Evolutionary conservation across 2,888 invertebrate genomes (phyloP).

Genomic region (Tryphoninae sp.): DNA sequence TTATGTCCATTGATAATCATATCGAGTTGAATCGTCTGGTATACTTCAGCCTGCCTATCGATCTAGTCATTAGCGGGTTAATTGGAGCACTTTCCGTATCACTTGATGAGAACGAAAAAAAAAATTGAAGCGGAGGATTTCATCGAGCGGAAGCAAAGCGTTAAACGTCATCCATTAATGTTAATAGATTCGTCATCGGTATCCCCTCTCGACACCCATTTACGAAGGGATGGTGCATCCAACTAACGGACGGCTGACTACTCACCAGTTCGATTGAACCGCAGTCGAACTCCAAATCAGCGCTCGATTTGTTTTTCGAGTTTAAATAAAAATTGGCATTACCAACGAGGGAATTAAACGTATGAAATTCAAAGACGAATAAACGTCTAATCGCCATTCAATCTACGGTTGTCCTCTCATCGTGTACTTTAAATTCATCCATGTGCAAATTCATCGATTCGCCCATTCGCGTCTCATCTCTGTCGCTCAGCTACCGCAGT

Average conservation of each 20-base stretch:
- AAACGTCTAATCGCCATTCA: background rate
- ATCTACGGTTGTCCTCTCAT: no score
- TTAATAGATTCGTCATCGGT: constrained; percentile 69
- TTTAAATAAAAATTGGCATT: constrained; percentile 1
- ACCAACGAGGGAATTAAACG: constrained; percentile 46
- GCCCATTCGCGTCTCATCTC: background rate
- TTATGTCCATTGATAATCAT: background rate
- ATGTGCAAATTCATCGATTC: constrained; percentile 21
- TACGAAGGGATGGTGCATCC: constrained; percentile 36
- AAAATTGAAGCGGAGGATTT: constrained; percentile 6
- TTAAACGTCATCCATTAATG: constrained; percentile 68
- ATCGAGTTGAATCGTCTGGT: constrained; percentile 11
- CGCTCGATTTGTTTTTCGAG: background rate
- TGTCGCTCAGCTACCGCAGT: background rate
- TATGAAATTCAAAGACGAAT: constrained; percentile 13
- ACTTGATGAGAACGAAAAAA: constrained; percentile 12
- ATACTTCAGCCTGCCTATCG: background rate
- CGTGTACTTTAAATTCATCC: constrained; percentile 17
- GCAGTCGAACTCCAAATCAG: background rate
- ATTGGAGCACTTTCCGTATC: constrained; percentile 35
- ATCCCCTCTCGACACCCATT: constrained; percentile 58
- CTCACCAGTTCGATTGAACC: background rate
- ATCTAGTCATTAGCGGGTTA: constrained; percentile 25
- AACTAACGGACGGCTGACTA: constrained; percentile 19
- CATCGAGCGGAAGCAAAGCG: constrained; percentile 28